phyloP scores from a whole-genome alignment of 1,140 invertebrate species.

The Leptinotarsa defecta region DNA sequence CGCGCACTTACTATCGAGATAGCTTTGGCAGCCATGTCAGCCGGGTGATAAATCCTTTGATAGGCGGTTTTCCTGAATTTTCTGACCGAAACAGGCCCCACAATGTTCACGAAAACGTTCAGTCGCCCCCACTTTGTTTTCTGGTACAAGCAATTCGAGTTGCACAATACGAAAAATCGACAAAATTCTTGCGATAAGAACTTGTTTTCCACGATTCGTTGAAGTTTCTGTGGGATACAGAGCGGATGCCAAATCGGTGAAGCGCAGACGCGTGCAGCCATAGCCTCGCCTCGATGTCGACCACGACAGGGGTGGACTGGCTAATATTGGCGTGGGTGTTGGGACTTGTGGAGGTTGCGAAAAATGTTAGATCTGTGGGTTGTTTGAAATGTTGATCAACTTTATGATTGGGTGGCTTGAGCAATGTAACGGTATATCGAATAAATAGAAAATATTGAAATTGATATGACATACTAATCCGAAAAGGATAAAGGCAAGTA shows the following conservation, averaged over 20 bases:
- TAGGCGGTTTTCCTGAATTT: slow-evolving; percentile 12
- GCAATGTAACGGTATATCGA: not conserved
- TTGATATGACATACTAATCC: slow-evolving; percentile 10
- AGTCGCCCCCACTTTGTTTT: slow-evolving; percentile 5
- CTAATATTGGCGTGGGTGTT: slow-evolving; percentile 31
- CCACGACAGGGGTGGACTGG: slow-evolving; percentile 24
- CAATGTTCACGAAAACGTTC: not conserved
- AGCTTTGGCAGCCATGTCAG: slow-evolving; percentile 26
- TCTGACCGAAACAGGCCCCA: slow-evolving; percentile 16
- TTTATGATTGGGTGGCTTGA: not conserved
- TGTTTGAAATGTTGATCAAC: slow-evolving; percentile 17
- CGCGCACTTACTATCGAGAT: slow-evolving; percentile 14
- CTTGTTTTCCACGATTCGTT: slow-evolving; percentile 18
- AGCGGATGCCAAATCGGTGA: slow-evolving; percentile 23
- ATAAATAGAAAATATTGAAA: not conserved
- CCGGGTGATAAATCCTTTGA: slow-evolving; percentile 7
- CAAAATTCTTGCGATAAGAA: slow-evolving; percentile 8
- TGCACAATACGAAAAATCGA: not conserved
- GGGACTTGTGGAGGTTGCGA: slow-evolving; percentile 9
- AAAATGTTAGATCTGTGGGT: slow-evolving; percentile 17
- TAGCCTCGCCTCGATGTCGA: slow-evolving; percentile 22
- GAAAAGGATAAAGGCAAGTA: too few relatives aligned
- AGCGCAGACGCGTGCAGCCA: slow-evolving; percentile 23
- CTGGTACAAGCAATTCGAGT: not conserved
- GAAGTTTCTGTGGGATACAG: slow-evolving; percentile 21